These are phyloP conservation scores for Eospalax fontanierii DNA, from an alignment of 2,797 vertebrate genomes.

Conservation along the genomic window DNA sequence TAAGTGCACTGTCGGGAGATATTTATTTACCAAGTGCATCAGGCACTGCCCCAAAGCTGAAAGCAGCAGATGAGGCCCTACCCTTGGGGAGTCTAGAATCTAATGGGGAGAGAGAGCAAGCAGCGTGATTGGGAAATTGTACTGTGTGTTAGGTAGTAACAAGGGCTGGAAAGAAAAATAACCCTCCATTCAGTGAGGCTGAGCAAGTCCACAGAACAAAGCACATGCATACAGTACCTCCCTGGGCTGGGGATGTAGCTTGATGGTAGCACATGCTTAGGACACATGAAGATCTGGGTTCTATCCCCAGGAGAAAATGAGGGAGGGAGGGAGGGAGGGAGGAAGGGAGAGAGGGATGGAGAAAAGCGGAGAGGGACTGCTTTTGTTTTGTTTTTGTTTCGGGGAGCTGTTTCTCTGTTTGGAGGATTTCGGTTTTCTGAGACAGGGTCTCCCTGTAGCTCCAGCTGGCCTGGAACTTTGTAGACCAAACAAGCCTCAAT, in stretches of 20 bases:
- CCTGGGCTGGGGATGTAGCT: background rate
- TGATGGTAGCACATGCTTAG: background rate
- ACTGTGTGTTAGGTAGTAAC: background rate
- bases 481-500: too few species aligned
- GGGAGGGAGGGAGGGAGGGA: too few species aligned
- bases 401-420: too few species aligned
- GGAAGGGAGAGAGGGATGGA: too few species aligned
- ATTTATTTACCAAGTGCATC: background rate
- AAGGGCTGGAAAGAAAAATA: background rate
- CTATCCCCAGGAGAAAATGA: background rate
- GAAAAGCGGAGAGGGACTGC: too few species aligned
- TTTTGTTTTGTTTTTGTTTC: too few species aligned
- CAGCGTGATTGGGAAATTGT: background rate
- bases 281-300: background rate
- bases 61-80: background rate
- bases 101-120: background rate
- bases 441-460: too few species aligned
- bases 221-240: background rate
- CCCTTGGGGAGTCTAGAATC: background rate
- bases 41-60: background rate
- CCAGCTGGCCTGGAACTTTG: too few species aligned
- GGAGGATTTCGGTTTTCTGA: too few species aligned
- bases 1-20: background rate
- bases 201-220: background rate
- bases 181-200: background rate